These are phyloP conservation scores for Lagopus leucura DNA, from an alignment of 2,113 vertebrate species.

Conservation along the genomic window DNA sequence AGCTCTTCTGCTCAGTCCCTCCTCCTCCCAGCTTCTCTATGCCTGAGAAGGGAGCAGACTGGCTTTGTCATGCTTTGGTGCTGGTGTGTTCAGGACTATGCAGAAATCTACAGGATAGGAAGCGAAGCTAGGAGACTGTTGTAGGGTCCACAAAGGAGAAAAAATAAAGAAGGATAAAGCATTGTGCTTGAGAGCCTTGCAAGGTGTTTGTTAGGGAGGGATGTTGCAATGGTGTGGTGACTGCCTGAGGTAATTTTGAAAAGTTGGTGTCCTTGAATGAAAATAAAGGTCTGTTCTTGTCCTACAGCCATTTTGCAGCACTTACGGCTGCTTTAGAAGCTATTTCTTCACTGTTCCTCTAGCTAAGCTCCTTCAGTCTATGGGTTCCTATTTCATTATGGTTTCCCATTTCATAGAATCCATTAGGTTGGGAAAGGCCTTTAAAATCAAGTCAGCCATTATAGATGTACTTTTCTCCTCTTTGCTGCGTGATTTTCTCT, in stretches of 20 bases:
- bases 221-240: neutral
- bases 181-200: neutral
- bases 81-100: accelerated
- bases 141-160: neutral
- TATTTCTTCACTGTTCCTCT: neutral
- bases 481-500: neutral
- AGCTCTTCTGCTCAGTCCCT: neutral
- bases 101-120: accelerated
- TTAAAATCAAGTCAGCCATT: neutral
- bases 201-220: neutral
- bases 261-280: neutral
- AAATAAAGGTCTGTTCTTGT: neutral
- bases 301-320: accelerated
- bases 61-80: neutral
- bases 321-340: neutral
- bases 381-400: neutral
- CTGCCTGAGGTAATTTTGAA: neutral
- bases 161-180: accelerated
- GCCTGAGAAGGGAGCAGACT: accelerated
- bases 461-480: neutral
- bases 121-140: neutral
- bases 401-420: neutral
- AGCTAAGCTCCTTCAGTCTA: neutral
- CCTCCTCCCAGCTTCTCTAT: neutral
- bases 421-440: neutral